Base-by-base conservation (phyloP, 2,888 invertebrate genomes). In the Drosophila picticornis region DNA sequence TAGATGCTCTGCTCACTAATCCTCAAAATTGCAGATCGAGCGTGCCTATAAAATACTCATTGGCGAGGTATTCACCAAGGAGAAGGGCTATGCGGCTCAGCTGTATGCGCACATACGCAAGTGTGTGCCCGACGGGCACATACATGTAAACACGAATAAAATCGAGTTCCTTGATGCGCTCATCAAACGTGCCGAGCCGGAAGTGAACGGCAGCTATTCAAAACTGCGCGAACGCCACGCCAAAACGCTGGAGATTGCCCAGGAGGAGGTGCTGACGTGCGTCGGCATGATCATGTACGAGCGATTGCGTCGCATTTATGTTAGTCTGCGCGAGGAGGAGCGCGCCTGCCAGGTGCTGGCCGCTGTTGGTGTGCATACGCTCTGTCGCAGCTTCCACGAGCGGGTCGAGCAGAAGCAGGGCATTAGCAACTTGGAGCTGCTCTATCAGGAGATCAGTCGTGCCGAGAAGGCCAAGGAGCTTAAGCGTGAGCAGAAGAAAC, bases 231-330 rank as follows among this genome's bases (percentile, higher is more conserved):
- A 98, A 93, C 95, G 98, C 66, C 98, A 99, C 93, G 98, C 98
- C 10, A 98, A 98, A 94, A 98, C 98, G n/a, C 94, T 99, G 86
- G 98, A 98, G 94, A 98, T 98, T 80, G 98, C 98, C 84, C 98
- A 99, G 94, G 98, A 98, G 94, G 98, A 99, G 94, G 98, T 99
- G 66, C 94, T 99, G 79, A 98, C 98, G 13, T 99, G 98, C 93
- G 95, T 99, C 72, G 98, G 98, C 16, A 97, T 98, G 93, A 98
- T 98, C 93, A 96, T 98, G 90, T 98, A 98, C 92, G 98, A 98
- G 92, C 95, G 98, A 68, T 95, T 99, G 56, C 97, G 98, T 92
- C 96, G 97, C 81, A 96, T 98, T 75, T 97, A 97, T 87, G 95
- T 97, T 84, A 96, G 97, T 62, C 94, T 98, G 88, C 95, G 96